Percentiles rank a stretch among this genome's conserved stretches.
These are phyloP conservation scores for Cordilura impudica DNA, from an alignment of 2,888 invertebrate species.

Conservation along the genomic window DNA sequence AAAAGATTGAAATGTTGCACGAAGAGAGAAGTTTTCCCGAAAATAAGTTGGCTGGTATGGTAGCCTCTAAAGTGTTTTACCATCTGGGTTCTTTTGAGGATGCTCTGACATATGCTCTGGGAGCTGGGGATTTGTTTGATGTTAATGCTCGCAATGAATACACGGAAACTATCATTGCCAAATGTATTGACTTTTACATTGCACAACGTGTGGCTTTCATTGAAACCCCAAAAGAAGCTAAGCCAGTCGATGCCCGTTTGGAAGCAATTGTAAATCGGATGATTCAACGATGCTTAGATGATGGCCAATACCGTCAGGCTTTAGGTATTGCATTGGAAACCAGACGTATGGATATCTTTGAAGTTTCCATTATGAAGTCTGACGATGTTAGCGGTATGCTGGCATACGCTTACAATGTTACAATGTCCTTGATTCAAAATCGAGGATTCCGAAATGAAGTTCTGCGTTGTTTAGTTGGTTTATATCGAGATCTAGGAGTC, in stretches of 20 bases:
- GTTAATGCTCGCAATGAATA: conserved; percentile 96
- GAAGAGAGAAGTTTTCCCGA: conserved; percentile 94
- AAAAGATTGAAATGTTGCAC: conserved; percentile 97
- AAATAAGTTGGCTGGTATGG: conserved; percentile 95
- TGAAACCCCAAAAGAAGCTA: conserved; percentile 83
- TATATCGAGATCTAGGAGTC: conserved; percentile 92
- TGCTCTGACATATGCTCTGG: conserved; percentile 97
- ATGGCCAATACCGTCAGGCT: conserved; percentile 96
- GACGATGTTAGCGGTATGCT: conserved; percentile 95
- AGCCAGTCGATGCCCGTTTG: conserved; percentile 87
- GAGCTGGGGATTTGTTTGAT: conserved; percentile 96
- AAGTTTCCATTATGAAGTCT: conserved; percentile 92
- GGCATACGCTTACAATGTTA: conserved; percentile 96
- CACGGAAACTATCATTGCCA: conserved; percentile 97
- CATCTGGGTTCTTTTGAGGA: conserved; percentile 98
- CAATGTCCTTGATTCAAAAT: conserved; percentile 97
- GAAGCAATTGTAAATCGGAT: conserved; percentile 97
- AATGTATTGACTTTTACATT: conserved; percentile 98
- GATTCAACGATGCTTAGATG: conserved; percentile 97
- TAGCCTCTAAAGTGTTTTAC: conserved; percentile 99
- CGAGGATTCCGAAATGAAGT: conserved; percentile 95
- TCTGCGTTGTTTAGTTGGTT: conserved; percentile 90
- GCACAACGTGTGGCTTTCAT: conserved; percentile 88
- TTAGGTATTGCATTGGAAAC: conserved; percentile 97
- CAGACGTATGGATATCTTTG: conserved; percentile 97